Evolutionary conservation across 2,888 invertebrate species (phyloP).

Genomic region (Caenorhabditis panamensis): DNA sequence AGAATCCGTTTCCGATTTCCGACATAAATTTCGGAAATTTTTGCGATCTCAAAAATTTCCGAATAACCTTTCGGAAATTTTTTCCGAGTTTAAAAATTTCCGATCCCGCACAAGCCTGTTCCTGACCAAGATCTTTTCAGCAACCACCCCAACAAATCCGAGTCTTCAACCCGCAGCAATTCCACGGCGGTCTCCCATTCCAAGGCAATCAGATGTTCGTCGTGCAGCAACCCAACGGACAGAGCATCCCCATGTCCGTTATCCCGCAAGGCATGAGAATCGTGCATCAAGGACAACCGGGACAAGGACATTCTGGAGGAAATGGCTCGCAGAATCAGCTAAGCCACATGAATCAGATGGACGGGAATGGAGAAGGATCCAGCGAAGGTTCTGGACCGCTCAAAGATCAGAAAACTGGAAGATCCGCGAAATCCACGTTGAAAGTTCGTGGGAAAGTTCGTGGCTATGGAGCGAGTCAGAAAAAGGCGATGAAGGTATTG

Average conservation of each 20-base stretch:
- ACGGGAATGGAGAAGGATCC: constrained; percentile 62
- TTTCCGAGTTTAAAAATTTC: too few species aligned
- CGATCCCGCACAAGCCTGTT: neutral
- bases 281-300: constrained; percentile 45
- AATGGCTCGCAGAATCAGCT: constrained; percentile 45
- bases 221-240: constrained; percentile 45
- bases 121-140: too few species aligned
- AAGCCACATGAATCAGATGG: constrained; percentile 69
- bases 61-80: too few species aligned
- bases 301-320: constrained; percentile 41
- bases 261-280: too few species aligned
- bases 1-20: too few species aligned
- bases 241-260: constrained; percentile 21
- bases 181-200: constrained; percentile 15
- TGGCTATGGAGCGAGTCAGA: constrained; percentile 44
- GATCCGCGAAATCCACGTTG: constrained; percentile 1
- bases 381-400: constrained; percentile 26
- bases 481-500: constrained; percentile 61
- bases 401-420: too few species aligned
- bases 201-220: constrained; percentile 45
- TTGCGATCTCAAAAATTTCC: too few species aligned
- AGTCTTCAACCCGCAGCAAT: constrained; percentile 21
- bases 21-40: too few species aligned
- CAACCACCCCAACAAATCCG: constrained; percentile 47
- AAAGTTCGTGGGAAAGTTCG: too few species aligned